phyloP scores from a whole-genome alignment of 2,888 invertebrate species.

The Hemaris fuciformis region DNA sequence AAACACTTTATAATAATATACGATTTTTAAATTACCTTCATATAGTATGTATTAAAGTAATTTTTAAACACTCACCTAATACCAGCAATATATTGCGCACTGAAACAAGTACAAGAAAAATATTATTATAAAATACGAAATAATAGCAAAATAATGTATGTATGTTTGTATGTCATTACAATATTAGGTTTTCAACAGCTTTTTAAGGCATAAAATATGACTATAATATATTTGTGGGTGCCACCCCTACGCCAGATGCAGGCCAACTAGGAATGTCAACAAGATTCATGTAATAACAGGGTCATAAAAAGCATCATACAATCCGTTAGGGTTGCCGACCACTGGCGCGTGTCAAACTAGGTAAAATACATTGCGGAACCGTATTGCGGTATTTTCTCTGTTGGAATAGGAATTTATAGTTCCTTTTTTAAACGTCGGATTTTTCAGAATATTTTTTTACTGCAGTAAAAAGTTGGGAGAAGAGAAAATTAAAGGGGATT shows the following conservation, averaged over 20 bases:
- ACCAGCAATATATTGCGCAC: too few relatives aligned
- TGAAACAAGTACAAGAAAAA: too few relatives aligned
- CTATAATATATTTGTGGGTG: neutral
- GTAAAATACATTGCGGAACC: neutral
- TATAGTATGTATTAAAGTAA: too few relatives aligned
- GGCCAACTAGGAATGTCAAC: constrained; percentile 32
- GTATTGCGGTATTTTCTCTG: neutral
- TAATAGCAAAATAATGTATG: neutral
- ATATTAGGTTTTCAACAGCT: too few relatives aligned
- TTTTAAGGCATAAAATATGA: too few relatives aligned
- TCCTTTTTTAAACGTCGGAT: neutral
- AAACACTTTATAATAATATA: too few relatives aligned
- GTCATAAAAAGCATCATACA: neutral
- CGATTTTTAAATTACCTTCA: too few relatives aligned
- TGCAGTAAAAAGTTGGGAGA: too few relatives aligned
- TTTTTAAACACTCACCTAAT: too few relatives aligned
- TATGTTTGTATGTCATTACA: too few relatives aligned
- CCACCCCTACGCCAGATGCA: constrained; percentile 23
- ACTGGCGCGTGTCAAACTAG: neutral
- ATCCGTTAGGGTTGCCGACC: neutral
- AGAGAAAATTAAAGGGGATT: too few relatives aligned
- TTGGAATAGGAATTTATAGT: neutral
- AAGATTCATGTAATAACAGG: constrained; percentile 25
- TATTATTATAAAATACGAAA: neutral
- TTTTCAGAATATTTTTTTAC: too few relatives aligned